Evolutionary conservation across 2,113 vertebrate species (phyloP).

Genomic region (Ceyx margarethae): DNA sequence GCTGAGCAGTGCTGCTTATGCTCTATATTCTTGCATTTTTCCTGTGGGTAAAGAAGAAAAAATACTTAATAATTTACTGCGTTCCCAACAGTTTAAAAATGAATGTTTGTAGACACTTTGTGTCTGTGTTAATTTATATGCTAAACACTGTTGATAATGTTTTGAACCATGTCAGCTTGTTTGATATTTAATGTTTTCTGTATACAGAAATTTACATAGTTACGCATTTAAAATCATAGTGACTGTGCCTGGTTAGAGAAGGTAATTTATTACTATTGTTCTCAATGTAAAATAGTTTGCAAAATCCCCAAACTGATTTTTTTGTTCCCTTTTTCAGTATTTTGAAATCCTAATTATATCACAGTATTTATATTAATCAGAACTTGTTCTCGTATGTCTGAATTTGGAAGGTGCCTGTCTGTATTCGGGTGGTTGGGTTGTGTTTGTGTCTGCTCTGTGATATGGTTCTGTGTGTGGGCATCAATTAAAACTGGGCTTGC

Average conservation of each 20-base stretch:
- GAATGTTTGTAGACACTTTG: background rate
- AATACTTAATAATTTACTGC: background rate
- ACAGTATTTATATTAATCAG: background rate
- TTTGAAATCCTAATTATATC: background rate
- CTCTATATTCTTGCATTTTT: background rate
- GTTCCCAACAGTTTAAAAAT: background rate
- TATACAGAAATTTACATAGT: background rate
- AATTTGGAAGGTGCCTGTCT: background rate
- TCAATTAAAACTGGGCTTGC: background rate
- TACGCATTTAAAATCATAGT: background rate
- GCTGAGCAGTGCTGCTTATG: background rate
- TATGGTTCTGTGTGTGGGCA: accelerated
- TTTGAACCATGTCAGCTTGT: background rate
- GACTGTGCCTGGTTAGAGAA: background rate
- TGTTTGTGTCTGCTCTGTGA: background rate
- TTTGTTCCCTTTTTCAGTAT: background rate
- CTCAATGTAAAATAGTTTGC: background rate
- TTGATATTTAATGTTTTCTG: background rate
- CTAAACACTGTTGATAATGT: background rate
- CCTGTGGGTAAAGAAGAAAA: background rate
- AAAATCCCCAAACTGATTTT: background rate
- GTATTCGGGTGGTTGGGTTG: background rate
- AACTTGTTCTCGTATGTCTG: background rate
- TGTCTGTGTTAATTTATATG: background rate
- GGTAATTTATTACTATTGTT: background rate